Percentiles rank a stretch among this genome's conserved stretches.
phyloP scores from a whole-genome alignment of 2,113 vertebrate species.

The Falco punctatus region DNA sequence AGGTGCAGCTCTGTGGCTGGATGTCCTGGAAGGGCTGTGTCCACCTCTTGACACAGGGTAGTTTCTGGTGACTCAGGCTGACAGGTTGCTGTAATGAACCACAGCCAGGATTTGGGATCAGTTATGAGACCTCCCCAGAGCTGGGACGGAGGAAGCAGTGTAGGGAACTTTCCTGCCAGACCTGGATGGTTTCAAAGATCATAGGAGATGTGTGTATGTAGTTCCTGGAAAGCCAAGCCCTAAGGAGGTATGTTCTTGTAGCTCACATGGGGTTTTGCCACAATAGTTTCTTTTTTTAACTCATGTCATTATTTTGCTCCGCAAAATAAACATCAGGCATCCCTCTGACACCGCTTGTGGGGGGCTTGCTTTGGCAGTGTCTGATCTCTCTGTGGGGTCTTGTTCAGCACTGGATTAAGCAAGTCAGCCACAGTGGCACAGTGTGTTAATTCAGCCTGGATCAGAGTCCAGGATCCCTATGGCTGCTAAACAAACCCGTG shows the following conservation, averaged over 20 bases:
- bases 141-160: neutral
- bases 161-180: neutral
- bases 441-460: neutral
- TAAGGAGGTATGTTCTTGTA: neutral
- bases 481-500: neutral
- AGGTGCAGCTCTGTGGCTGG: neutral
- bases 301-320: neutral
- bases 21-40: neutral
- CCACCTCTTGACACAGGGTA: accelerated
- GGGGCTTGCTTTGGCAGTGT: neutral
- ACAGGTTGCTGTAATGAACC: neutral
- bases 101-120: neutral
- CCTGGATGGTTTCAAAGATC: slow-evolving; percentile 27
- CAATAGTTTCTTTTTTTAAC: neutral
- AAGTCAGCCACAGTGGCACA: neutral
- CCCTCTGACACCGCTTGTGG: neutral
- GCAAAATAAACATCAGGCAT: neutral
- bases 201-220: accelerated
- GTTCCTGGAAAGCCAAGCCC: neutral
- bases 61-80: neutral
- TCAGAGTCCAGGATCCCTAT: neutral
- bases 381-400: neutral
- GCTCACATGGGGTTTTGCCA: neutral
- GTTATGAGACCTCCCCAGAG: neutral
- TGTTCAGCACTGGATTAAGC: neutral